These are phyloP conservation scores for Amphilophus citrinellus DNA, from an alignment of 2,113 vertebrate species.

Conservation along the genomic window DNA sequence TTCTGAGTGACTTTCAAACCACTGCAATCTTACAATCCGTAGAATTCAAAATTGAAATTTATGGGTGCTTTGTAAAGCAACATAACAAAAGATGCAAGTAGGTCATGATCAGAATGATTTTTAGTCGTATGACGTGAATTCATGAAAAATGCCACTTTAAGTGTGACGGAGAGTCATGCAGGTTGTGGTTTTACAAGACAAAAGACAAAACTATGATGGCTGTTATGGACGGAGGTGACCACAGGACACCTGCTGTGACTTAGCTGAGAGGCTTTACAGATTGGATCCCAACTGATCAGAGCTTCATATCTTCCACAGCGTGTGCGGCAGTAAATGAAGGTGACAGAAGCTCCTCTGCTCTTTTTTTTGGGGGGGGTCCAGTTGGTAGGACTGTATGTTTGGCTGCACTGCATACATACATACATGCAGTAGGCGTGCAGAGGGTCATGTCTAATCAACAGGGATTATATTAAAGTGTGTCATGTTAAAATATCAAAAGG, in stretches of 20 bases:
- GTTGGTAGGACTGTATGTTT: not conserved
- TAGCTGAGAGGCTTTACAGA: not conserved
- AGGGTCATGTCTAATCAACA: not conserved
- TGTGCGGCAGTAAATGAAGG: not conserved
- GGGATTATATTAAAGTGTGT: not conserved
- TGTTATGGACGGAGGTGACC: not conserved
- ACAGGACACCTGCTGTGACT: not conserved
- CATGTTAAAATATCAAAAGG: not conserved
- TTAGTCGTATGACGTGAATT: not conserved
- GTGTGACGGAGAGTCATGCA: not conserved
- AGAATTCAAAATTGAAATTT: not conserved
- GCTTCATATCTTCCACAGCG: not conserved
- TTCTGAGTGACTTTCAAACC: not conserved
- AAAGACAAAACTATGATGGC: not conserved
- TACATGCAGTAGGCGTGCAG: not conserved
- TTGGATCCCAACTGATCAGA: not conserved
- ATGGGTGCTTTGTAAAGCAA: not conserved
- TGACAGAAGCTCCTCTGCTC: not conserved
- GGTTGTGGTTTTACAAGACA: not conserved
- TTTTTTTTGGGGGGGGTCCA: not conserved
- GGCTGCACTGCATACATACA: constrained; percentile 8
- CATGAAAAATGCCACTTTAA: not conserved
- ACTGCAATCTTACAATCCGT: not conserved
- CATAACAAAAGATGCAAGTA: not conserved
- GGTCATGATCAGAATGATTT: not conserved